Percentiles rank a stretch among this genome's conserved stretches.
Evolutionary conservation across 2,888 invertebrate species (phyloP).

Genomic region (Cataglyphis altisquamis): DNA sequence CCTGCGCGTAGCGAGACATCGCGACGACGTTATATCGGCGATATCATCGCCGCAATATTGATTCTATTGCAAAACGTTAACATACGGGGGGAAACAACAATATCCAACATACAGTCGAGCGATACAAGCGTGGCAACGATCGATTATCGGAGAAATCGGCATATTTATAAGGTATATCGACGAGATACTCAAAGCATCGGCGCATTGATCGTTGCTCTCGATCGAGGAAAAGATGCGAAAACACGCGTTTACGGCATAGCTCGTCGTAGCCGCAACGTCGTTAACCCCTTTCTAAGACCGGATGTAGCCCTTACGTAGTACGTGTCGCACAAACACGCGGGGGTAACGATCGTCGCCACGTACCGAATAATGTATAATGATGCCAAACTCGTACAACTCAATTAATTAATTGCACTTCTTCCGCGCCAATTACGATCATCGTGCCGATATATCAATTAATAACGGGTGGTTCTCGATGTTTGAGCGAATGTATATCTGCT

Average conservation of each 20-base stretch:
- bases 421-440: slow-evolving; percentile 78
- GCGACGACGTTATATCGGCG: slow-evolving; percentile 67
- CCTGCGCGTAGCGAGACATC: slow-evolving; percentile 56
- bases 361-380: slow-evolving; percentile 82
- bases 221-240: not conserved
- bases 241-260: slow-evolving; percentile 38
- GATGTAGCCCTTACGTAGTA: slow-evolving; percentile 5
- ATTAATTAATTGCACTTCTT: slow-evolving; percentile 75
- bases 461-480: slow-evolving; percentile 75
- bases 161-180: slow-evolving; percentile 46
- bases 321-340: slow-evolving; percentile 12
- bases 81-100: slow-evolving; percentile 50
- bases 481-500: slow-evolving; percentile 74
- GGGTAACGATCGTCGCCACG: slow-evolving; percentile 74
- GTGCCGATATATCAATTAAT: slow-evolving; percentile 55
- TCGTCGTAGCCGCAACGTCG: slow-evolving; percentile 54
- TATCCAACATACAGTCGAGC: slow-evolving; percentile 82
- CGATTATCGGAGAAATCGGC: slow-evolving; percentile 69
- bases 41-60: slow-evolving; percentile 64
- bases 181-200: slow-evolving; percentile 61
- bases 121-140: slow-evolving; percentile 83
- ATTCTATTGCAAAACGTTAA: slow-evolving; percentile 73
- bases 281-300: not conserved
- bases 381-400: slow-evolving; percentile 84
- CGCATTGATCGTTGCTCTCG: slow-evolving; percentile 34